Evolutionary conservation across 2,797 vertebrate species (phyloP), one percentile per base, ranked within the genome.

Genomic region (Cheirogaleus major): DNA sequence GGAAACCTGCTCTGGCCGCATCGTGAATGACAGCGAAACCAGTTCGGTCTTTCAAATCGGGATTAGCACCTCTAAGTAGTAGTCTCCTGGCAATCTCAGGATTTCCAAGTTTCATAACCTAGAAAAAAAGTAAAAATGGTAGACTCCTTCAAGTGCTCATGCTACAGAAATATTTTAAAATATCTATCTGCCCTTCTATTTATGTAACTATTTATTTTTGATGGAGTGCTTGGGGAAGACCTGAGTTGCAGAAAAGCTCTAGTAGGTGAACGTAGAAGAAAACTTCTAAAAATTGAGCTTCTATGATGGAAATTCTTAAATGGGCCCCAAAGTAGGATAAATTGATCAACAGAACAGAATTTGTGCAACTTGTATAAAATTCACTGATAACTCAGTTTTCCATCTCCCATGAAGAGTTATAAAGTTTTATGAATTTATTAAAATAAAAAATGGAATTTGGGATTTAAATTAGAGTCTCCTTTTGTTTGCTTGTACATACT

Each of bases 21-120:
- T 99, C 99, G 90, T 99, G 99, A 22, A 98, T 98, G n/a, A 99
- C 98, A 3, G 99, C 99, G 97, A 99, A 99, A 59, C 98, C 98
- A 45, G 98, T 98, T 57, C 98, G 98, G 99, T 99, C 99, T 6
- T 92, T 99, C 92, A 98, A 87, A 96, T 99, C 98, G 18, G 99
- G 99, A 98, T 99, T 95, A 0, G 99, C 99, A 3, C 99, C 99
- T 12, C 95, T 98, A 2, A 52, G 50, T 2, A 99, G 98, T 59
- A 99, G 97, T 7, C 94, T 97, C 96, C 98, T 70, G 27, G 99
- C 99, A 65, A 99, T 98, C 32, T 96, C 96, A 0, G 98, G 98
- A 94, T 98, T 98, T 7, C 99, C 99, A 88, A 99, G 98, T 96
- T 98, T 99, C 98, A 99, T 99, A 70, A 99, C 99, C 99, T 99